Percentiles rank a stretch among this genome's conserved stretches.
phyloP scores from a whole-genome alignment of 2,113 vertebrate species.

The Lycaon pictus region DNA sequence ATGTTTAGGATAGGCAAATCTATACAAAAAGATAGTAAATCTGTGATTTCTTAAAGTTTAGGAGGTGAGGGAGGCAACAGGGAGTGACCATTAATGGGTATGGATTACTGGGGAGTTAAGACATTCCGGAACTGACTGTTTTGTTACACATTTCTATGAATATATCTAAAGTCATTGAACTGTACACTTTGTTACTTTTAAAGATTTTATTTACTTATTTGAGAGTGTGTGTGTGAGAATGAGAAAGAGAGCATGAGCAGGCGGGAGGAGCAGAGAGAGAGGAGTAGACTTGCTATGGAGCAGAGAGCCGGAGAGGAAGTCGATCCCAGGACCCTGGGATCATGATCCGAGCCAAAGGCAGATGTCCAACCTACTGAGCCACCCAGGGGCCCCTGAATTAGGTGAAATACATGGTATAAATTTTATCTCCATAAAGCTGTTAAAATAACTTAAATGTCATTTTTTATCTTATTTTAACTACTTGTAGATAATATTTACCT shows the following conservation, averaged over 20 bases:
- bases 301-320: too few relatives aligned
- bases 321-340: too few relatives aligned
- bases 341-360: too few relatives aligned
- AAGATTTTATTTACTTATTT: too few relatives aligned
- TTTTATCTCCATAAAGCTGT: neutral
- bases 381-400: too few relatives aligned
- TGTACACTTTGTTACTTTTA: neutral
- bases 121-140: neutral
- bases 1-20: constrained; percentile 16
- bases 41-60: neutral
- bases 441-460: constrained; percentile 12
- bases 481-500: neutral
- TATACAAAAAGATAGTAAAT: neutral
- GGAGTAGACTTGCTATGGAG: too few relatives aligned
- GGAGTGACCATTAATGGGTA: neutral
- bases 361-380: too few relatives aligned
- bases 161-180: neutral
- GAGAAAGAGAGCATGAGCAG: too few relatives aligned
- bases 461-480: neutral
- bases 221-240: too few relatives aligned
- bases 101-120: neutral
- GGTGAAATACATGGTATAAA: neutral
- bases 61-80: neutral
- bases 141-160: neutral
- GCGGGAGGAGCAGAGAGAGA: too few relatives aligned